A percentile compares a stretch with the other conserved stretches of the same genome.
Evolutionary conservation across 2,113 vertebrate species (phyloP).

Genomic region (Tretioscincus oriximinensis): DNA sequence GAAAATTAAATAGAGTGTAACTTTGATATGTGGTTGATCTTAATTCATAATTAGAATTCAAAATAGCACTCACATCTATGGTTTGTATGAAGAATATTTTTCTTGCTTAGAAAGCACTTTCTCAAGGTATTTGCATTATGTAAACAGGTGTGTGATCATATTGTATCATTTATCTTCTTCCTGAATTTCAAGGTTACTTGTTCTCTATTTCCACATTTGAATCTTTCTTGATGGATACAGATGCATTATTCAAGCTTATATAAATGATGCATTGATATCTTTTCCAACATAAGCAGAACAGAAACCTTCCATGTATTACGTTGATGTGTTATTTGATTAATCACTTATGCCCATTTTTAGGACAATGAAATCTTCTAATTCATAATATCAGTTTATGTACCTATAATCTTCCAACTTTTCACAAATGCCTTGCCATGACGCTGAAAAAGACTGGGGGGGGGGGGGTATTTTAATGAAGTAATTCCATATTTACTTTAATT

Average conservation of each 20-base stretch:
- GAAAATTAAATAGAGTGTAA: constrained; percentile 49
- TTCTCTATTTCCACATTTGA: neutral
- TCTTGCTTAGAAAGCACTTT: neutral
- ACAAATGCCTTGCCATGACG: neutral
- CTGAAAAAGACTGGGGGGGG: neutral
- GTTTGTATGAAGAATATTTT: neutral
- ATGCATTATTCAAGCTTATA: rapidly evolving
- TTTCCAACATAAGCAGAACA: neutral
- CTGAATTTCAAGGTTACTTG: neutral
- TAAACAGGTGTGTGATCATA: constrained; percentile 2
- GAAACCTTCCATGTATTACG: neutral
- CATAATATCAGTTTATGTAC: neutral
- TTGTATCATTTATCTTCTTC: neutral
- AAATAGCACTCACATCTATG: constrained; percentile 29
- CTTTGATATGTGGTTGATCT: constrained; percentile 29
- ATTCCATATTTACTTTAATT: neutral
- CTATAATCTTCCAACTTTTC: neutral
- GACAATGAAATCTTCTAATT: neutral
- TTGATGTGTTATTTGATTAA: neutral
- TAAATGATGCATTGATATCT: neutral
- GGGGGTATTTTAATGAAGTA: neutral
- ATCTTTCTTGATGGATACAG: neutral
- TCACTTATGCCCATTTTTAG: neutral
- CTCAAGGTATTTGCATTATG: constrained; percentile 27
- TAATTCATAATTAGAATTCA: constrained; percentile 15